phyloP scores from a whole-genome alignment of 2,113 vertebrate genomes.

The Labeo rohita region DNA sequence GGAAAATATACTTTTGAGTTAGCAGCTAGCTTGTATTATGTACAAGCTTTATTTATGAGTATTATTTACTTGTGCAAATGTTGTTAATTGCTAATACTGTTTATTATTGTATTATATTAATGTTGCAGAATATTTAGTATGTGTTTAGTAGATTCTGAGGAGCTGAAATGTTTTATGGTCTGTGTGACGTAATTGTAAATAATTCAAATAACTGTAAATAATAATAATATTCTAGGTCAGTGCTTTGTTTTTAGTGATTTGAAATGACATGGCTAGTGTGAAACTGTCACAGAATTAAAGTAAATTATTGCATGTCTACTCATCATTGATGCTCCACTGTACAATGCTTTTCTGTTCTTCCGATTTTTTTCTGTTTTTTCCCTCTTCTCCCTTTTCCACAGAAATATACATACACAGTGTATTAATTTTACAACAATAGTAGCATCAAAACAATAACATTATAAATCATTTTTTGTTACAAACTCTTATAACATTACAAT shows the following conservation, averaged over 20 bases:
- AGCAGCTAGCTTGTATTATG: background rate
- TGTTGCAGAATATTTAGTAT: conserved; percentile 4
- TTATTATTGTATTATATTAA: background rate
- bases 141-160: background rate
- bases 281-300: background rate
- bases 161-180: background rate
- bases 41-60: background rate
- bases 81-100: background rate
- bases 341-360: background rate
- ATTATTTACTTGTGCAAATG: background rate
- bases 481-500: conserved; percentile 31
- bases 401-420: background rate
- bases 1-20: background rate
- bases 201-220: background rate
- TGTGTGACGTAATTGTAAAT: background rate
- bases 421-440: background rate
- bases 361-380: background rate
- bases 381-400: background rate
- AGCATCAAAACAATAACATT: background rate
- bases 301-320: background rate
- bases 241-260: background rate
- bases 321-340: background rate
- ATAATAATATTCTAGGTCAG: background rate
- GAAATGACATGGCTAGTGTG: background rate
- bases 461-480: background rate